Evolutionary conservation across 2,113 vertebrate genomes (phyloP).

Genomic region (Nymphicus hollandicus): DNA sequence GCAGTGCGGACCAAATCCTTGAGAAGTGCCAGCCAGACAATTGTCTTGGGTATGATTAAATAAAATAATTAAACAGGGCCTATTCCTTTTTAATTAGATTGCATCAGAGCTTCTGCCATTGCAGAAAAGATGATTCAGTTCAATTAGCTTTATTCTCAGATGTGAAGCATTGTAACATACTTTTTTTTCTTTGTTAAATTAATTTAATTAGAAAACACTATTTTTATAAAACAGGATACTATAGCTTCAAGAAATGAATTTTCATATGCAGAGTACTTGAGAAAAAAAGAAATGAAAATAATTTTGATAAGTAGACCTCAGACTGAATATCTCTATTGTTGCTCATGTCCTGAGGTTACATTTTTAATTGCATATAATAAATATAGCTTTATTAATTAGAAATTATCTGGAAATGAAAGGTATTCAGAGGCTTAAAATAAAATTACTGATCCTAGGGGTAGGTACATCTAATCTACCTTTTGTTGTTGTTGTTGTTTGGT

Average conservation of each 20-base stretch:
- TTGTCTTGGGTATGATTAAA: background rate
- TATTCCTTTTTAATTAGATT: slow-evolving; percentile 15
- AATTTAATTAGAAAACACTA: slow-evolving; percentile 53
- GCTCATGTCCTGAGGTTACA: background rate
- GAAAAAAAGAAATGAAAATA: background rate
- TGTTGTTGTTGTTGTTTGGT: background rate
- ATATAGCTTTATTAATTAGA: slow-evolving; percentile 62
- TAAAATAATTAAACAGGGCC: background rate
- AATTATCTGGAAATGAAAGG: slow-evolving; percentile 27
- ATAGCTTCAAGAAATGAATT: slow-evolving; percentile 27
- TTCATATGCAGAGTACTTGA: background rate
- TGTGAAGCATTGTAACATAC: background rate
- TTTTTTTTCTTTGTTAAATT: slow-evolving; percentile 31
- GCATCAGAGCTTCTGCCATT: slow-evolving; percentile 8
- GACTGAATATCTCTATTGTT: slow-evolving; percentile 17
- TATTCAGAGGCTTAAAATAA: slow-evolving; percentile 1
- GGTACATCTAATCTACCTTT: background rate
- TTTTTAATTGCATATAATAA: slow-evolving; percentile 62
- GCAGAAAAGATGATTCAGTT: background rate
- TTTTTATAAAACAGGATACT: slow-evolving; percentile 19
- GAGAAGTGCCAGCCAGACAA: background rate
- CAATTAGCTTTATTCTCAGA: slow-evolving; percentile 29
- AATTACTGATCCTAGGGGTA: background rate
- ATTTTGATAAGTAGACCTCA: slow-evolving; percentile 20
- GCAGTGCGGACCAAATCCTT: background rate